Base-by-base conservation (phyloP, 2,113 vertebrate genomes). In the Oriolus oriolus region DNA sequence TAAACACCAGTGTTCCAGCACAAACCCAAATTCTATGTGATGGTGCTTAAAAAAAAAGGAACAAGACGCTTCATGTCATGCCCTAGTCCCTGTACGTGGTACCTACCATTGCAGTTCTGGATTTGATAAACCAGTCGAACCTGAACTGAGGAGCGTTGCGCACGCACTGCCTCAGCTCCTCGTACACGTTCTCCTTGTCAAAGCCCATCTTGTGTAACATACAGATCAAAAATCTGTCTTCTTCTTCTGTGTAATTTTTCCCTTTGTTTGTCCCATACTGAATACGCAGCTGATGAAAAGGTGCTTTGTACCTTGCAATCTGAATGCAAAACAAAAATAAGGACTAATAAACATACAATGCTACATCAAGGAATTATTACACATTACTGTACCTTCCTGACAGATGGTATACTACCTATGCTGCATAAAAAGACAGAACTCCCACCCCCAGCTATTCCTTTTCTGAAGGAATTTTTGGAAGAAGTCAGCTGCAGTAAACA, bases 81-180 rank as follows among this genome's bases (percentile, higher is more conserved):
- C 47, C 24, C 65, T 3, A 7, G 23, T 14, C 8, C 17, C 22
- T 4, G 8, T 15, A 11, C 22, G 39, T 3, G 37, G 63, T 78
- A 97, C 98, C 47, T 96, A 99, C 99, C 98, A 99, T 99, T 19
- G 98, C 99, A 27, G 99, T 99, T 68, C 99, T 98, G 59, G 99
- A 99, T 66, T 99, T 99, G 98, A 99, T 99, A 89, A 99, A 99
- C 99, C 99, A 99, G 97, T 99, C 99, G 90, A 99, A 99, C 90
- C 98, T 93, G 96, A 99, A 99, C 96, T 99, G 99, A 6, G 99
- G 98, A 7, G 98, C 98, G 44, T 99, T 99, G 80, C 99, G 98
- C 47, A 99, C 98, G 54, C 99, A 99, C 95, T 99, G 99, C 27
- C 99, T 95, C 73, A 99, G 97, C 39, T 99, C 99, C 96, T 99